Evolutionary conservation across 2,113 vertebrate species (phyloP), one percentile per base, ranked within the genome.

Genomic region (Rafetus swinhoei): DNA sequence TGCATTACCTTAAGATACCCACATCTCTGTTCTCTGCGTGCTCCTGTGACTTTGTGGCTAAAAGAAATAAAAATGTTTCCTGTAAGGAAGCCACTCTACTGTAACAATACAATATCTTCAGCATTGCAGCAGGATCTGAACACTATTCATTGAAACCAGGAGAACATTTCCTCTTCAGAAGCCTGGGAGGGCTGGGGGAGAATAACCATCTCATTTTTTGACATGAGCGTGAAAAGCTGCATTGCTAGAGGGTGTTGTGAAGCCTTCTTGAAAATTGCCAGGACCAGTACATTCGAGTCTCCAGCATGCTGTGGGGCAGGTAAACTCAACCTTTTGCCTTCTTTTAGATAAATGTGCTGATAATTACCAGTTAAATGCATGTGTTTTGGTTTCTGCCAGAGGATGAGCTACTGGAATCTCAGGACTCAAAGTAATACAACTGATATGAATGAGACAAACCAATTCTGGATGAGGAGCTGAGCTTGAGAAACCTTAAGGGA

Each of bases 31-130:
- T 92, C 94, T 95, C 97, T 97, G 94, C 95, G 94, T 96, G 94
- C 86, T 95, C 81, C 94, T 96, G 90, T 97, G 95, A 96, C 95
- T 72, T n/a, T n/a, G 89, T 97, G 94, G 93, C 95, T 96, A 97
- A 93, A 95, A 57, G 81, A 56, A 27, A 32, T n/a, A n/a, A 69
- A 59, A 79, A 29, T n/a, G 52, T 27, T n/a, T n/a, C 32, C 72
- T 77, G 69, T 82, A 80, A 87, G 85, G 90, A 92, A 92, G 55
- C 81, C 12, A 55, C 74, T 87, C 72, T 62, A 83, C 77, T 77
- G 52, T 85, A 82, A 32, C 39, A 25, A 76, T 76, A 76, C n/a
- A n/a, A 52, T 72, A 85, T 57, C 74, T 50, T 87, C 85, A 79
- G 76, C 60, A 79, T 84, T 84, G 39, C 81, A 87, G 39, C 57